Evolutionary conservation across 2,113 vertebrate species (phyloP), one percentile per base, ranked within the genome.

Genomic region (Eira barbara): DNA sequence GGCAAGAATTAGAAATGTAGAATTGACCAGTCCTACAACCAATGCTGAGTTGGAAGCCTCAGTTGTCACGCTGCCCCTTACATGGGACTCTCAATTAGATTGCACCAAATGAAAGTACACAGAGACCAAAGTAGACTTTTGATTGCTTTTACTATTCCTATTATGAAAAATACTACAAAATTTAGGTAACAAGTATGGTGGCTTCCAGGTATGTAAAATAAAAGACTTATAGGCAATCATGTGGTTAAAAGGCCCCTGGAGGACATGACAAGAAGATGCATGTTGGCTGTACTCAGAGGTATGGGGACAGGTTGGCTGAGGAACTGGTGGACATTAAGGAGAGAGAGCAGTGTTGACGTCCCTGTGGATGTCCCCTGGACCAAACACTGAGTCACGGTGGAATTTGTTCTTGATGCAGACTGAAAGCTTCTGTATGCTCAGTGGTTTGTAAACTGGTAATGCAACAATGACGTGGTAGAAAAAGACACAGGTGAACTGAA

Each of bases 31-130:
- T 34, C 11, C 5, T 36, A 81, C 15, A 90, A 76, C 1, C 55
- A 55, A 0, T 0, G 2, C 39, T 34, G 3, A 36, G 36, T 45
- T 4, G 23, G 74, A n/a, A 11, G 13, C 13, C 3, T 89, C 36
- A 45, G 1, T 23, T 31, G 2, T 17, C 27, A 76, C 14, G 39
- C 7, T 76, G 25, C 17, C 73, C 25, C 13, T 29, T 25, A 45
- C 6, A 3, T 29, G 74, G 42, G 17, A 71, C 25, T 65, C 73
- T 57, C 29, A 20, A 3, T 42, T 61, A 61, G 15, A 20, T 91
- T 39, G 31, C 39, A 69, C 61, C 39, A 45, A 76, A 76, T 45
- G 7, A 55, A 79, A 84, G 17, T n/a, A 31, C 34, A 86, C 36
- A 83, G 4, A 18, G 59, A 27, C 59, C 59, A 61, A 61, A 27